Base-by-base conservation (phyloP, 2,113 vertebrate species). In the Burhinus bistriatus region DNA sequence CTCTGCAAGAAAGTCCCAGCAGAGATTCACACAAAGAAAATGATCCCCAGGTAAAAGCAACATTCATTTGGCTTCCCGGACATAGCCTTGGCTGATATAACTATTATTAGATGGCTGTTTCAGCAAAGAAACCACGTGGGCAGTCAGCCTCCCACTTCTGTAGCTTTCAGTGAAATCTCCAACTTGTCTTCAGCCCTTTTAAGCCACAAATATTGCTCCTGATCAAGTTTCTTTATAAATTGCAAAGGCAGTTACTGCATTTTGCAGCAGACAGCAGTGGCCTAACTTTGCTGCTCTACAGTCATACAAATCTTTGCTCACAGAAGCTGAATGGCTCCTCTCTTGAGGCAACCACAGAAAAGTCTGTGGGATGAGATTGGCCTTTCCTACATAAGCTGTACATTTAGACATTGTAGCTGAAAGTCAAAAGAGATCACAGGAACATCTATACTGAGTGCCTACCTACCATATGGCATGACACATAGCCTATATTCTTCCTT, bases 21-120 rank as follows among this genome's bases (percentile, higher is more conserved):
- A 91, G 47, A 64, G 49, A 79, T 29, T 94, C 49, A 82, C 23
- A 64, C 30, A 85, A 25, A 54, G 52, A 68, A 87, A 71, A 49
- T 17, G 27, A 71, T 71, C 27, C 16, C 40, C 81, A 91, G 89
- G 94, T 95, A 93, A 94, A 62, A 83, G 61, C 29, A 92, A 68
- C 19, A 11, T 44, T 54, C 22, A 45, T 54, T 76, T 85, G 49
- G 75, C 57, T 91, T 84, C 64, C 61, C 0, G 6, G 57, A n/a
- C 0, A 0, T 6, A 47, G 36, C 27, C 27, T 77, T 87, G 68
- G 79, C 45, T 66, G 40, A 18, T 61, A 85, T 1, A 40, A 38
- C 38, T 86, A 72, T 80, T 76, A 72, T 36, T 40, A 84, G 52
- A 87, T 25, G 36, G 25, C 4, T 79, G 30, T 82, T 95, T 71